Evolutionary conservation across 2,797 vertebrate species (phyloP).

Genomic region (Alexandromys oeconomus): DNA sequence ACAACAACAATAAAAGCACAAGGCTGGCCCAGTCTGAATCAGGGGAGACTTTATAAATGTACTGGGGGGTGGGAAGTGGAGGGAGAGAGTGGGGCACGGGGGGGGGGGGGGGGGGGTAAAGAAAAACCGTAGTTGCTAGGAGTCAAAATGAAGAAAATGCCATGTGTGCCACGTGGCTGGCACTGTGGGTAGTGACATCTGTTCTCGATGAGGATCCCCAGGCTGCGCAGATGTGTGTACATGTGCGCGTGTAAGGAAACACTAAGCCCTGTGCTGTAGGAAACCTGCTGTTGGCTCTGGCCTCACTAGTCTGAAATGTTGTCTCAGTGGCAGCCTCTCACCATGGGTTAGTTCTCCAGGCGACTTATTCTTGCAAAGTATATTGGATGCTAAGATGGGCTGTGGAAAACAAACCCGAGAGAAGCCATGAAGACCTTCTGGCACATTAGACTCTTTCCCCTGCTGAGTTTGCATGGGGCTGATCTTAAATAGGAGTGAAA

Average conservation of each 20-base stretch:
- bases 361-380: constrained; percentile 83
- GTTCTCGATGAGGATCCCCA: constrained; percentile 2
- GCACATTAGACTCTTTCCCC: constrained; percentile 85
- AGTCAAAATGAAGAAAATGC: constrained; percentile 59
- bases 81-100: not conserved
- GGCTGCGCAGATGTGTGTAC: not conserved
- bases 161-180: not conserved
- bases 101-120: constrained; percentile 24
- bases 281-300: constrained; percentile 34
- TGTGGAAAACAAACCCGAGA: constrained; percentile 85
- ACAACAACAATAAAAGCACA: constrained; percentile 73
- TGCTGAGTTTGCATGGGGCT: constrained; percentile 86
- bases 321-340: constrained; percentile 74
- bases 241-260: constrained; percentile 67
- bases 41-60: constrained; percentile 50
- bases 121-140: constrained; percentile 57
- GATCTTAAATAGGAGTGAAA: constrained; percentile 85
- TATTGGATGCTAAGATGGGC: constrained; percentile 83
- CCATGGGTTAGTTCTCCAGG: constrained; percentile 74
- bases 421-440: constrained; percentile 87
- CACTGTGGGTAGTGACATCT: constrained; percentile 41
- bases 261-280: constrained; percentile 51
- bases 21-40: constrained; percentile 60
- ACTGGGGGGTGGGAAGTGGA: not conserved
- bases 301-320: constrained; percentile 64